A percentile compares a stretch with the other conserved stretches of the same genome.
Evolutionary conservation across 92 coral and sea anemone species (phyloP).

Genomic region (Hydrozoanthus gracilis): DNA sequence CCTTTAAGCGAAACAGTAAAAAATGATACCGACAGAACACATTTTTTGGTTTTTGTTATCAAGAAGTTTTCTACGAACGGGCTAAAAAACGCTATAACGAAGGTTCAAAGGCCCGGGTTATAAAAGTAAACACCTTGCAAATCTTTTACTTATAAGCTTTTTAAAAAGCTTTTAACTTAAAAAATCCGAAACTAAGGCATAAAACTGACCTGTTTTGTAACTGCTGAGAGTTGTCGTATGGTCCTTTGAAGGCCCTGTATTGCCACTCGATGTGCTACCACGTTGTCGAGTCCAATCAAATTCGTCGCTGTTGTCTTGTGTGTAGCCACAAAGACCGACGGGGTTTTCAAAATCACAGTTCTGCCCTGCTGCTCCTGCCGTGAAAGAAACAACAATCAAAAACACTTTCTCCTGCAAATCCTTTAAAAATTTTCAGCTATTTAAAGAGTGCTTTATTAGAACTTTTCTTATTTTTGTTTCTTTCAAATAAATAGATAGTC

Average conservation of each 20-base stretch:
- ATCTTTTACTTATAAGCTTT: neutral
- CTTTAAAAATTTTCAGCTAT: too few relatives aligned
- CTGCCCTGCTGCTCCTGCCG: conserved; percentile 70
- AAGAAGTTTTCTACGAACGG: too few relatives aligned
- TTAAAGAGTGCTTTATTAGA: neutral
- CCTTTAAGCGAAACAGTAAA: too few relatives aligned
- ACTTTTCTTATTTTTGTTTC: too few relatives aligned
- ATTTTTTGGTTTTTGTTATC: too few relatives aligned
- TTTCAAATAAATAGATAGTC: too few relatives aligned
- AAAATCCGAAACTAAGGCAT: neutral
- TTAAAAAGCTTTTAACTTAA: neutral
- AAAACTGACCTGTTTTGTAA: conserved; percentile 19
- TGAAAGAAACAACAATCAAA: neutral
- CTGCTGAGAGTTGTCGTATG: conserved; percentile 30
- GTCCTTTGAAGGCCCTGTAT: conserved; percentile 78
- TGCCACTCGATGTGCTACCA: conserved; percentile 36
- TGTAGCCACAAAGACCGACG: conserved; percentile 73
- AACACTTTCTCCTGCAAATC: too few relatives aligned
- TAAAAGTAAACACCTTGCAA: neutral
- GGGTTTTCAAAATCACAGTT: conserved; percentile 87
- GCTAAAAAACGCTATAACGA: too few relatives aligned
- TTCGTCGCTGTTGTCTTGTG: conserved; percentile 78
- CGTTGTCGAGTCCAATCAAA: conserved; percentile 86
- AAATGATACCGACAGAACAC: too few relatives aligned
- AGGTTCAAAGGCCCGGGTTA: too few relatives aligned